phyloP scores from a whole-genome alignment of 2,888 invertebrate species.

The Rhamnusium bicolor region DNA sequence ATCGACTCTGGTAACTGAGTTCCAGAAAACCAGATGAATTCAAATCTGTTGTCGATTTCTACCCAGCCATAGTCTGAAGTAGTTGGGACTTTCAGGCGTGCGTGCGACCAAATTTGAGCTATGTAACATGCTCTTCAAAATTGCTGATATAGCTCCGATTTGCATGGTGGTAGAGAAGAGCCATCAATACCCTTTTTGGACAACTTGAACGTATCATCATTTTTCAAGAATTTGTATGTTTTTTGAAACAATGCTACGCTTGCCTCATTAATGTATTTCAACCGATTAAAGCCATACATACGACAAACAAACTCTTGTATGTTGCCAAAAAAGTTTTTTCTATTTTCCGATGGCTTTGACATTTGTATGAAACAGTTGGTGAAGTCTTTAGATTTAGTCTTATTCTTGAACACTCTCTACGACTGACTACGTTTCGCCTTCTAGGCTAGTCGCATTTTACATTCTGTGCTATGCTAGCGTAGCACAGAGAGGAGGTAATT shows the following conservation, averaged over 20 bases:
- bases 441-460: too few relatives aligned
- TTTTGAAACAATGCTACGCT: background rate
- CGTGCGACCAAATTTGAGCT: slow-evolving; percentile 22
- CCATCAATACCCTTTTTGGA: background rate
- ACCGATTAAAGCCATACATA: too few relatives aligned
- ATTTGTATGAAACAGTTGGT: background rate
- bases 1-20: background rate
- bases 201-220: background rate
- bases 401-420: too few relatives aligned
- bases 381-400: background rate
- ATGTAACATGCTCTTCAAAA: slow-evolving; percentile 20
- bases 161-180: background rate
- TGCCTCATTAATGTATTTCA: background rate
- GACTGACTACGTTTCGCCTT: too few relatives aligned
- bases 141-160: background rate
- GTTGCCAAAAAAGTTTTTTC: too few relatives aligned
- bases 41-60: background rate
- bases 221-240: background rate
- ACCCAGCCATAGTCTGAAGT: slow-evolving; percentile 18
- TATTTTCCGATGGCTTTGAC: too few relatives aligned
- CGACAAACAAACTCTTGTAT: too few relatives aligned
- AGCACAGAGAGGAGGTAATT: too few relatives aligned
- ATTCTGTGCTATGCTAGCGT: too few relatives aligned
- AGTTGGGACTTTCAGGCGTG: slow-evolving; percentile 14
- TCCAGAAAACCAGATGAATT: background rate